phyloP scores from a whole-genome alignment of 1,140 invertebrate species.

The Drosophila pectinifera region DNA sequence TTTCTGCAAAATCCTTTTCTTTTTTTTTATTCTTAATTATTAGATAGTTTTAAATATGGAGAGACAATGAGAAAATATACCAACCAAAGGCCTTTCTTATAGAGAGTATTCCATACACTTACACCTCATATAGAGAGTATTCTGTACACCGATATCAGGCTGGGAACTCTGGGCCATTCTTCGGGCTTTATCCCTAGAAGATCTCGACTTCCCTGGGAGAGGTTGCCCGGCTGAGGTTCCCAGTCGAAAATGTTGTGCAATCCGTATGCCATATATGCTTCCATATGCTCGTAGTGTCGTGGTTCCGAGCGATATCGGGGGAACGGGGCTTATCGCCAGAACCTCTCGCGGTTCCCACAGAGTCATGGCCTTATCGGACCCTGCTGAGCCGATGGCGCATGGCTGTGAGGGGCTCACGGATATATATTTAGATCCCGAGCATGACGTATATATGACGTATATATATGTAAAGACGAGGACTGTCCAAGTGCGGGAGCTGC shows the following conservation, averaged over 20 bases:
- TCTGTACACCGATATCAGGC: no score
- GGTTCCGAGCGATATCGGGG: slow-evolving; percentile 3
- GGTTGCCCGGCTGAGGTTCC: slow-evolving; percentile 14
- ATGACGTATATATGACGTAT: background rate
- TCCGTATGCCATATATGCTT: background rate
- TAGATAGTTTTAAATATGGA: no score
- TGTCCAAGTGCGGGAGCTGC: slow-evolving; percentile 25
- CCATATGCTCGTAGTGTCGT: background rate
- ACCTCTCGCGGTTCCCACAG: slow-evolving; percentile 31
- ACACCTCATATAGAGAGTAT: no score
- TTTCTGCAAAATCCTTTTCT: no score
- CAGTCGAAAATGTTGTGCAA: slow-evolving; percentile 28
- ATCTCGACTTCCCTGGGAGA: slow-evolving; percentile 27
- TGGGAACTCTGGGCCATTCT: slow-evolving; percentile 24
- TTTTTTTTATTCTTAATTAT: no score
- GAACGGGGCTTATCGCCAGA: slow-evolving; percentile 8
- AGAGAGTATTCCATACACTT: background rate
- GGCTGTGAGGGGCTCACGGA: background rate
- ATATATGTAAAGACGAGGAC: no score
- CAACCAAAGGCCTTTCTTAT: background rate
- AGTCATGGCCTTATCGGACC: slow-evolving; percentile 12
- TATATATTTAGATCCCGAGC: slow-evolving; percentile 25
- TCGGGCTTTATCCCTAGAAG: background rate
- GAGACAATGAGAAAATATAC: no score
- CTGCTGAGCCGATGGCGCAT: slow-evolving; percentile 10